These are phyloP conservation scores for Esox lucius DNA, from an alignment of 2,797 vertebrate species.

Conservation along the genomic window DNA sequence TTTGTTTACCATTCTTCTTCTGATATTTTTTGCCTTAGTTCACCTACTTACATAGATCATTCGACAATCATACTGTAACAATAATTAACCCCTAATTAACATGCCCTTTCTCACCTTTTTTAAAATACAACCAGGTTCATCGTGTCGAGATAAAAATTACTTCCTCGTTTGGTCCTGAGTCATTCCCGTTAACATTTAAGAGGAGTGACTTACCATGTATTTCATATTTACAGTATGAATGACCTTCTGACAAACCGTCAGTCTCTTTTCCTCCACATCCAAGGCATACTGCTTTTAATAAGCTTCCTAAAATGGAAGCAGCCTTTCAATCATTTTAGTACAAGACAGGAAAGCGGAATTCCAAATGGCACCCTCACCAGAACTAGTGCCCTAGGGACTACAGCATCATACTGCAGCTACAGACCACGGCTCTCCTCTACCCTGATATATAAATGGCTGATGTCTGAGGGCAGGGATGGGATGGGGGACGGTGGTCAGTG, in stretches of 20 bases:
- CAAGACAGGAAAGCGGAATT: not conserved
- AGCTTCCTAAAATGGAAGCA: slow-evolving; percentile 4
- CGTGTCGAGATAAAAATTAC: too few species aligned
- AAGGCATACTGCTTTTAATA: not conserved
- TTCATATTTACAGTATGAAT: not conserved
- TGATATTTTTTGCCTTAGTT: not conserved
- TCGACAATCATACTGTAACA: not conserved
- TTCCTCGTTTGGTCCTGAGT: not conserved
- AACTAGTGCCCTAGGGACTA: not conserved
- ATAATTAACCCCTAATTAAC: not conserved
- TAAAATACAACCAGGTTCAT: too few species aligned
- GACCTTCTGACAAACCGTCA: not conserved
- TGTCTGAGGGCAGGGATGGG: too few species aligned
- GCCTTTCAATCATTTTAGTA: not conserved
- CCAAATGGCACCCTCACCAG: not conserved
- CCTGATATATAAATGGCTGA: not conserved
- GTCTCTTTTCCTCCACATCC: not conserved
- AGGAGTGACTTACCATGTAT: not conserved
- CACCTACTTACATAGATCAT: too few species aligned
- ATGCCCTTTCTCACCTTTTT: not conserved
- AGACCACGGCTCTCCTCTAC: not conserved
- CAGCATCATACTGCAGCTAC: not conserved
- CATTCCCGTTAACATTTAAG: not conserved
- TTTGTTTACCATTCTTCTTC: not conserved
- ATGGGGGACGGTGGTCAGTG: too few species aligned